Percentiles rank a stretch among this genome's conserved stretches.
Evolutionary conservation across 2,113 vertebrate genomes (phyloP).

Genomic region (Chrysemys picta): DNA sequence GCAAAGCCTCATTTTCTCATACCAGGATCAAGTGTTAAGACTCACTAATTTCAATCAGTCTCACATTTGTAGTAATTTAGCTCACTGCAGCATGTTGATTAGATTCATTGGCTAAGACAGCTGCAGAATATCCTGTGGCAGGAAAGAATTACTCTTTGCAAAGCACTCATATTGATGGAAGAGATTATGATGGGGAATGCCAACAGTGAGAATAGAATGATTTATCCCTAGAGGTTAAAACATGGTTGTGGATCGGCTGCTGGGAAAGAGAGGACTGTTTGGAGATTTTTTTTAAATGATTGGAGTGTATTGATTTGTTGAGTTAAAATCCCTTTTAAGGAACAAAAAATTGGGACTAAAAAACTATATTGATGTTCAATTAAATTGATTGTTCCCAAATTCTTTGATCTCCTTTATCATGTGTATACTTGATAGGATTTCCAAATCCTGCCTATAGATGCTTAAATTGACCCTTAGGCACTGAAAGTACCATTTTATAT

Average conservation of each 20-base stretch:
- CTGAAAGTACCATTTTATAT: neutral
- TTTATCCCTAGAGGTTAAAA: slow-evolving; percentile 38
- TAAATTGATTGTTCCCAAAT: slow-evolving; percentile 8
- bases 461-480: neutral
- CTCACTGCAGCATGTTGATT: slow-evolving; percentile 76
- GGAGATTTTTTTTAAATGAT: slow-evolving; percentile 29
- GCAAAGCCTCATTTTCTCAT: slow-evolving; percentile 34
- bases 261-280: slow-evolving; percentile 1
- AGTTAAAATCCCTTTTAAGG: slow-evolving; percentile 41
- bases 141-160: slow-evolving; percentile 34
- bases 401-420: slow-evolving; percentile 25
- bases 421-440: neutral
- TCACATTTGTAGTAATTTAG: slow-evolving; percentile 18
- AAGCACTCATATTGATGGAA: slow-evolving; percentile 39
- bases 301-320: slow-evolving; percentile 51
- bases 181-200: slow-evolving; percentile 8
- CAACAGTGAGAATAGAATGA: slow-evolving; percentile 41
- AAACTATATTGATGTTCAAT: neutral
- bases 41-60: slow-evolving; percentile 66
- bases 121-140: slow-evolving; percentile 51
- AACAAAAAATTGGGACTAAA: slow-evolving; percentile 29
- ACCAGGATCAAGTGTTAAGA: slow-evolving; percentile 48
- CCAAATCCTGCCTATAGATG: neutral
- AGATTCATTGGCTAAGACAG: slow-evolving; percentile 36
- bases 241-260: neutral